phyloP scores from a whole-genome alignment of 2,113 vertebrate species.

The Pseudorectes ferrugineus region DNA sequence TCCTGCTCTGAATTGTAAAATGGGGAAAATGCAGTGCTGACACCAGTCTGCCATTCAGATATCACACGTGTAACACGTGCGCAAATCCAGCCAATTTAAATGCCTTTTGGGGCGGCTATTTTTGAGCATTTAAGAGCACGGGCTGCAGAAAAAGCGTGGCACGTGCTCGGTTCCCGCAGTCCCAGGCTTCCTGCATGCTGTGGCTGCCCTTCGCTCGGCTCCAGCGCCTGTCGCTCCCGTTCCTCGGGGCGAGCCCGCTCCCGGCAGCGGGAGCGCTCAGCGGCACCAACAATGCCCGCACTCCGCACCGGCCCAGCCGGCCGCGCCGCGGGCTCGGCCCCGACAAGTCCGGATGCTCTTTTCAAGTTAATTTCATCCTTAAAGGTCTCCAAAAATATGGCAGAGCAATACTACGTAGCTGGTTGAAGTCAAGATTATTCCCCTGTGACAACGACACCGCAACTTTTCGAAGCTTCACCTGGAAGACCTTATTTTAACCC shows the following conservation, averaged over 20 bases:
- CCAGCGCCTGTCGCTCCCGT: fast-evolving
- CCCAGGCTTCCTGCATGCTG: background rate
- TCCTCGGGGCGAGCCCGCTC: background rate
- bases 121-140: background rate
- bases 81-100: background rate
- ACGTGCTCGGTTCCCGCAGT: fast-evolving
- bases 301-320: background rate
- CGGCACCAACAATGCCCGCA: background rate
- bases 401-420: background rate
- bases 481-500: background rate
- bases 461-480: background rate
- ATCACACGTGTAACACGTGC: background rate
- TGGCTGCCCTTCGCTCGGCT: fast-evolving
- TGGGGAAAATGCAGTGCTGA: background rate
- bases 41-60: background rate
- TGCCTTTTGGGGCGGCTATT: background rate
- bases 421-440: background rate
- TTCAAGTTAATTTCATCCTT: background rate
- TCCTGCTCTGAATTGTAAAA: background rate
- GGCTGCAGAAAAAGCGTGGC: fast-evolving
- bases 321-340: fast-evolving
- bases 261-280: fast-evolving
- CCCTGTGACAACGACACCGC: fast-evolving
- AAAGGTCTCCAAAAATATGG: background rate
- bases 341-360: background rate